Evolutionary conservation across 2,113 vertebrate genomes (phyloP), one percentile per base, ranked within the genome.

Genomic region (Prochilodus magdalenae): DNA sequence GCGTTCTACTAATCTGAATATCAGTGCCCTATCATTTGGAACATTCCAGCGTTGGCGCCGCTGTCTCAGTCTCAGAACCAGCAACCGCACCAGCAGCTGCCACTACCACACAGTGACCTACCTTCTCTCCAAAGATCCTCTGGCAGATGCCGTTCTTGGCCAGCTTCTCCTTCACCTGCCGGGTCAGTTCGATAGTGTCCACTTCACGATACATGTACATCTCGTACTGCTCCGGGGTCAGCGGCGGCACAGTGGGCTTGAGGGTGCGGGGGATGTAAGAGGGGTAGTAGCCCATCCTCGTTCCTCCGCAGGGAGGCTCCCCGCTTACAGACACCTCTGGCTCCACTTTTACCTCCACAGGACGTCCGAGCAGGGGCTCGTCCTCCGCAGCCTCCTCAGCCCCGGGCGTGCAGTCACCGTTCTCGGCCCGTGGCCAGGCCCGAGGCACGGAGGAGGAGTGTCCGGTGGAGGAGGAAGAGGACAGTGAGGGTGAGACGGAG

Each of bases 181-280:
- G 92, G 0, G 98, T 99, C 86, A 99, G 93, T 87, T 99, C 98
- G 16, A 97, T 85, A 0, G 98, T 99, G 91, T 99, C 98, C 91
- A 99, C 98, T 89, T 99, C 98, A 3, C 97, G 92, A 92, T 99
- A 99, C 98, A 99, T 99, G 93, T 99, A 99, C 90, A 97, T 94
- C 91, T 99, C 98, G 0, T 99, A 99, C 94, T 99, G 98, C 90
- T 99, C 98, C 0, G 98, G 98, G 0, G 98, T 99, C 88, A 99
- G 94, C 0, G 98, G 98, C 0, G 98, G 98, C 77, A 99, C 97
- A 0, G 97, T 98, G 80, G 98, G 98, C 88, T 97, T 97, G 49
- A 98, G 95, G 8, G 96, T 94, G 4, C 98, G 95, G 0, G 97
- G 97, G 84, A 97, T 96, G 0, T 98, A 99, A 0, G 96, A 89